Base-by-base conservation (phyloP, 1,140 invertebrate species). In the Rhagoletis pomonella region DNA sequence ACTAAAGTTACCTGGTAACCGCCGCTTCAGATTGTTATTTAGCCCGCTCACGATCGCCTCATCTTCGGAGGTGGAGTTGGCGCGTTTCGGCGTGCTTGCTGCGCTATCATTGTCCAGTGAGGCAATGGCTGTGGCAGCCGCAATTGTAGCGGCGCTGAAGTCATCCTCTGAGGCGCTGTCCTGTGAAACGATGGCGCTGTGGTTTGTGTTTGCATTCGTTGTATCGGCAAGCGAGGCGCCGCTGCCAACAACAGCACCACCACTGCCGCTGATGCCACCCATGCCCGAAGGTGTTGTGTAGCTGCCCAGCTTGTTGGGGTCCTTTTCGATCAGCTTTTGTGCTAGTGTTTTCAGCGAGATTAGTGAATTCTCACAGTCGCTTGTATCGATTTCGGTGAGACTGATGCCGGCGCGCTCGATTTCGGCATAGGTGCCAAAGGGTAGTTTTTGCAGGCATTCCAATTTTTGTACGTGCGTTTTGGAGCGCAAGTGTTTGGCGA, bases 401-500 rank as follows among this genome's bases (percentile, higher is more conserved):
- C 97, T 97, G 67, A 98, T 95, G 64, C 97, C 97, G 29, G 96
- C 97, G 44, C 97, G 94, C 93, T 99, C 98, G 90, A 99, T 97
- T 94, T 98, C 98, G 44, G 98, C 98, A 92, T 98, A 99, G 50
- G 98, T 97, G n/a, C 98, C 98, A 91, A 98, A 98, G 0, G 98
- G 98, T 88, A 99, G 93, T 94, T 99, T 99, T 65, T 96, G 97
- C 50, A 98, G 93, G 93, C 97, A 98, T 93, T 99, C 98, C 64
- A 99, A 94, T 90, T 97, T 97, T 96, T 98, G 98, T 42, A 99
- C 98, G 92, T 99, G 99, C 95, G 98, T 97, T 94, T 99, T 99
- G 55, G 98, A 99, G 62, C 98, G 95, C 64, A 99, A 94, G 94
- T 99, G 99, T 94, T 99, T 99, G 0, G 98, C 97, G 89, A 99